These are phyloP conservation scores for Chaitophorus viminalis DNA, from an alignment of 2,888 invertebrate species.

Conservation along the genomic window DNA sequence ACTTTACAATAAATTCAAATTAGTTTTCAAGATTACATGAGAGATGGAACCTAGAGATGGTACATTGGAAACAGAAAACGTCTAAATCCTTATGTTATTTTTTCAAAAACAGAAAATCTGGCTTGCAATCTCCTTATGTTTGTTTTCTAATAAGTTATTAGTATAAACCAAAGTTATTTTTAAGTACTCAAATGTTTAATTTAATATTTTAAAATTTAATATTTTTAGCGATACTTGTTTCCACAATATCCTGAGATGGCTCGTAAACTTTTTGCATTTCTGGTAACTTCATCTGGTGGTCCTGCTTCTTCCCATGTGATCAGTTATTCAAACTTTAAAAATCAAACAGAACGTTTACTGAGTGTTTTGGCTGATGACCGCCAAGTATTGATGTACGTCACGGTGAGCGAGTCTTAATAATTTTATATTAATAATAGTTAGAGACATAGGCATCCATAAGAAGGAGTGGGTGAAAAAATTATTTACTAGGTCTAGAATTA, in stretches of 20 bases:
- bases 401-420: slow-evolving; percentile 65
- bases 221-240: slow-evolving; percentile 77
- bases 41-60: no score
- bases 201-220: slow-evolving; percentile 18
- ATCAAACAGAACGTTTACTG: slow-evolving; percentile 77
- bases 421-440: slow-evolving; percentile 6
- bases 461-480: no score
- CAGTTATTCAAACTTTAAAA: slow-evolving; percentile 73
- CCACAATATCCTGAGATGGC: slow-evolving; percentile 81
- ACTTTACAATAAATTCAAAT: no score
- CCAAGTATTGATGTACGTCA: slow-evolving; percentile 67
- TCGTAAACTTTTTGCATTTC: slow-evolving; percentile 74
- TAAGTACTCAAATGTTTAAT: slow-evolving; percentile 6
- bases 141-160: not conserved
- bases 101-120: no score
- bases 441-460: not conserved
- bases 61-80: no score
- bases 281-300: slow-evolving; percentile 73
- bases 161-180: not conserved
- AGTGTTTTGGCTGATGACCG: slow-evolving; percentile 68
- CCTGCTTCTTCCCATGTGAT: slow-evolving; percentile 73
- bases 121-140: not conserved
- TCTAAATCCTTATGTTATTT: no score
- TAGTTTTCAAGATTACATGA: no score
- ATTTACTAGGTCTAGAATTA: no score